Conservation (phyloP, 1,140 invertebrate genomes). For the Heliconius hermathena region DNA sequence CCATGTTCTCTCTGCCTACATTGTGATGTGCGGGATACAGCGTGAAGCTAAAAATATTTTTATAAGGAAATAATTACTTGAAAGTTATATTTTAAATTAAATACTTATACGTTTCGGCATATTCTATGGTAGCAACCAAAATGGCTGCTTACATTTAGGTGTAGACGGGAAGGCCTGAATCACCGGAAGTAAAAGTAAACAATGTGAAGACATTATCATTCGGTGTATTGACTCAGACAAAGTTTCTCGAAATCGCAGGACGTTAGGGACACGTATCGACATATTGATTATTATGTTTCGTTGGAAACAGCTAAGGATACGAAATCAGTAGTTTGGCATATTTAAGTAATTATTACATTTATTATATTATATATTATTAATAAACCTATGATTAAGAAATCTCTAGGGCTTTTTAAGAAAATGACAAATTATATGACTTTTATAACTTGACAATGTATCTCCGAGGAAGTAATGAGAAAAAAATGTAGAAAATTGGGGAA, state of each 20-base stretch:
- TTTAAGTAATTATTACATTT: neutral
- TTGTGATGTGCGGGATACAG: no score
- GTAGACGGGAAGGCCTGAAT: slow-evolving; percentile 35
- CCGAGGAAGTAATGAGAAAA: no score
- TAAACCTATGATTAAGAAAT: no score
- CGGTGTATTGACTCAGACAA: slow-evolving; percentile 35
- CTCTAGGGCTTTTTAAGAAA: no score
- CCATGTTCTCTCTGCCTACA: no score
- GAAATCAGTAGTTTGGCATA: neutral
- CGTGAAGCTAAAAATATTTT: no score
- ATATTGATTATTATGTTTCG: neutral
- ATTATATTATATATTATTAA: neutral
- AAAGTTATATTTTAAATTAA: no score
- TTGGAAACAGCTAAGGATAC: neutral
- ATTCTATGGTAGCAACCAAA: neutral
- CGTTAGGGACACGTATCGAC: slow-evolving; percentile 19
- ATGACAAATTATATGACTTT: no score
- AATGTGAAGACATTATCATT: slow-evolving; percentile 37
- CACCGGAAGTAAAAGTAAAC: slow-evolving; percentile 38
- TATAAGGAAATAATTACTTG: no score
- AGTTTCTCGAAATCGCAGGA: slow-evolving; percentile 29
- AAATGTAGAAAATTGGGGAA: no score
- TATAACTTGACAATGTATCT: no score
- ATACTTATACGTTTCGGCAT: no score
- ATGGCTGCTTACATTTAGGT: slow-evolving; percentile 27